Evolutionary conservation across 2,888 invertebrate species (phyloP), one percentile per base, ranked within the genome.

Genomic region (Mylabris sibirica): DNA sequence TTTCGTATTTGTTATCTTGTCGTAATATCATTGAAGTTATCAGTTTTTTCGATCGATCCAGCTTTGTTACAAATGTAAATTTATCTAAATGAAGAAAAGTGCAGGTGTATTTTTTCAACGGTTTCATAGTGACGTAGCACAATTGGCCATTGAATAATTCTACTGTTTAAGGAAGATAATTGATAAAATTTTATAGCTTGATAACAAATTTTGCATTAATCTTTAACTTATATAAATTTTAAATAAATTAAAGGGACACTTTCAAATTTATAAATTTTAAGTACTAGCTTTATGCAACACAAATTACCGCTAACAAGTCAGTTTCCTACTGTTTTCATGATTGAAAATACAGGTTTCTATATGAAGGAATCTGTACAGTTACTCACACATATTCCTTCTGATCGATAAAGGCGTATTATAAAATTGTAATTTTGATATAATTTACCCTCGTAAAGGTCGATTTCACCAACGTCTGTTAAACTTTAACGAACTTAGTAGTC

Each of bases 61-160:
- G 68, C 71, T 62, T 67, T 67, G 67, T 65, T 67, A 67, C 70
- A 66, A 71, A 71, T 71, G 71, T 71, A 71, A 71, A 71, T 71
- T 68, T 68, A 68, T 66, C 71, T 68, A 71, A 71, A 70, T 70
- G 70, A 70, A 68, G 63, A 71, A 68, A 68, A 71, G 63, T 66
- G 70, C 70, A 70, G 70, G 67, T 70, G 70, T 22, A 24, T 65
- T 38, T 61, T 63, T 65, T 57, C 30, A 67, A 67, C 70, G 67
- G 67, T 57, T 67, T 63, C 63, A 67, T 60, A 63, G 67, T 70
- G 70, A 70, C 63, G 63, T 64, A 67, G 70, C 70, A 70, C 53
- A 67, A 57, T 57, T 57, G 12, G 9, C 53, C 53, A 57, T 1
- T n/a, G 20, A 49, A 14, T 12, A n/a, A 44, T 44, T 44, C 44